phyloP scores from a whole-genome alignment of 1,140 invertebrate genomes.

The Drosophila lacertosa region DNA sequence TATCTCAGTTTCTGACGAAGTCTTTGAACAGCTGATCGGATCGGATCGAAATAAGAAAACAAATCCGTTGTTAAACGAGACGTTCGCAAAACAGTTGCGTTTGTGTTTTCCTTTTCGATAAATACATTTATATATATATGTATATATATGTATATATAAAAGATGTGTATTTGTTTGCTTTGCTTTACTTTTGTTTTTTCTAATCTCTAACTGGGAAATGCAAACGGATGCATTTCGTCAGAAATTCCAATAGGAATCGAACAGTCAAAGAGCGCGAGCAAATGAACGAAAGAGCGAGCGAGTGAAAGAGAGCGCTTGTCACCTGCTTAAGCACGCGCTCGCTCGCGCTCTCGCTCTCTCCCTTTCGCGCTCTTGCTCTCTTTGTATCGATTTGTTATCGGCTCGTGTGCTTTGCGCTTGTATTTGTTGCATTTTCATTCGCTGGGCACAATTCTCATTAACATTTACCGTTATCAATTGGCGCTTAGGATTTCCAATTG shows the following conservation, averaged over 20 bases:
- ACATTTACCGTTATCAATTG: constrained; percentile 35
- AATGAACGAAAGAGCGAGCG: background rate
- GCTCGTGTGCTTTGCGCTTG: constrained; percentile 17
- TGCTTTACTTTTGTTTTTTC: too few relatives aligned
- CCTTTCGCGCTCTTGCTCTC: background rate
- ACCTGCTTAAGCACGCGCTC: background rate
- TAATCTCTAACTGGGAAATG: constrained; percentile 25
- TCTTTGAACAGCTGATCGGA: constrained; percentile 5
- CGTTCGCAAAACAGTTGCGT: constrained; percentile 18
- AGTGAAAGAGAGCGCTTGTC: background rate
- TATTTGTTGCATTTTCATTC: constrained; percentile 48
- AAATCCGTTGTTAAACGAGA: constrained; percentile 20
- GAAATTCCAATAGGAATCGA: constrained; percentile 23
- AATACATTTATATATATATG: too few relatives aligned
- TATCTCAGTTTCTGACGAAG: constrained; percentile 31
- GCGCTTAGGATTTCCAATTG: constrained; percentile 32
- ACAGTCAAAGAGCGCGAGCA: background rate
- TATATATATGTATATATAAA: too few relatives aligned
- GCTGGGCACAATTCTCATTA: constrained; percentile 28
- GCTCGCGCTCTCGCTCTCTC: background rate
- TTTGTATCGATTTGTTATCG: constrained; percentile 49
- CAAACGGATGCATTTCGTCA: constrained; percentile 20
- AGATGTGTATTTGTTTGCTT: too few relatives aligned
- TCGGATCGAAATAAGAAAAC: background rate
- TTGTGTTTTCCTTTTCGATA: background rate